Evolutionary conservation across 1,140 invertebrate genomes (phyloP), one percentile per base, ranked within the genome.

Genomic region (Zeugodacus cucurbitae): DNA sequence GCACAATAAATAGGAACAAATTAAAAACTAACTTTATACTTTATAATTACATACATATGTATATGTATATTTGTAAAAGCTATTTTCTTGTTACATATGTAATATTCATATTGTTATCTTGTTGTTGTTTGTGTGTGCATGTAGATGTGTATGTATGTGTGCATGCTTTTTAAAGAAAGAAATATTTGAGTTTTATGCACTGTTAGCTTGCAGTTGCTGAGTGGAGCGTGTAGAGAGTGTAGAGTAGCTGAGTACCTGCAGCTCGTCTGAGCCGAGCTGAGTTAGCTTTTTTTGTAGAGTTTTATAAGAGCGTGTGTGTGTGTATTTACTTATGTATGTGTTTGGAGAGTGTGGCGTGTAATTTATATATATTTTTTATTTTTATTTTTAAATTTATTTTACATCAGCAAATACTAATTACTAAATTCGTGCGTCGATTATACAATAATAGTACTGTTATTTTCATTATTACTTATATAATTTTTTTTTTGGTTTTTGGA

Each of bases 1-100:
- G 59, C 64, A 86, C 86, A 89, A 89, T 89, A 89, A 89, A 89
- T 89, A 89, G 88, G 88, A 89, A 89, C 88, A 89, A 89, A 89
- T 87, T 89, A 89, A 58, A 62, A 82, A 87, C 88, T 88, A 88
- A 88, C 7, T 22, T 88, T 86, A 34, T 82, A 82, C 37, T 82
- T 74, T 41, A 74, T 74, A 37, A 22, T 34, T 74, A 32, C 34
- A 74, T 37, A 32, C 20, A 32, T 26, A 26, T 54, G 17, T 48
- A 3, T 82, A 48, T 48, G 74, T 82, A 82, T 48, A 82, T 82
- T 14, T 70, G 20, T 82, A 54, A 82, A 82, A 82, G 74, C 74
- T 82, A 82, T 82, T 82, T 78, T 32, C 48, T 82, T n/a, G 32
- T 82, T 82, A 48, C 3, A 54, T 48, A 29, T 82, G 20, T 82